A percentile compares a stretch with the other conserved stretches of the same genome.
Conservation (phyloP, 92 coral and sea anemone species). For the Porites lobata region DNA sequence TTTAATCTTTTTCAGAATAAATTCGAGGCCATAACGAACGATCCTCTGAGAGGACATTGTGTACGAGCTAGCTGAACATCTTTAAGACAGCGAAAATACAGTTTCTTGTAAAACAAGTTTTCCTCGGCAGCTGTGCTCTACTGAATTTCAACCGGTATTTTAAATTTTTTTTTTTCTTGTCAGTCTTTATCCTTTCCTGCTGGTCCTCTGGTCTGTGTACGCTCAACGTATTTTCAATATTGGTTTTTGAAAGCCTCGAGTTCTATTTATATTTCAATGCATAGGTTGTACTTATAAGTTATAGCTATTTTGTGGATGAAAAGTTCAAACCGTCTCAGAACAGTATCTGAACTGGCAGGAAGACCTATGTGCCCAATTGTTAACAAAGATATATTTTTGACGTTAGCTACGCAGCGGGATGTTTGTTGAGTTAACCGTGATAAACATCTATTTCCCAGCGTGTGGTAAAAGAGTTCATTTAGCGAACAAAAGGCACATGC, state of each 20-base stretch:
- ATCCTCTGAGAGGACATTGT: slow-evolving; percentile 5
- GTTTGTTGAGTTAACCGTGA: slow-evolving; percentile 64
- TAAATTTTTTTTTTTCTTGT: not conserved
- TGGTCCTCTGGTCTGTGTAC: not conserved
- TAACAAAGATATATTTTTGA: slow-evolving; percentile 42
- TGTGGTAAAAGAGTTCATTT: slow-evolving; percentile 65
- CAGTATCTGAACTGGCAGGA: not conserved
- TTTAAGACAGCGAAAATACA: not conserved
- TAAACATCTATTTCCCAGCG: slow-evolving; percentile 56
- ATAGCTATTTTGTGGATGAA: not conserved
- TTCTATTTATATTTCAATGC: not conserved
- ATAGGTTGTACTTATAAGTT: not conserved
- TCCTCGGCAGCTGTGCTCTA: not conserved
- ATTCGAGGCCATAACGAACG: slow-evolving; percentile 13
- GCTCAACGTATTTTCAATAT: not conserved
- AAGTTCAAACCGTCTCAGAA: not conserved
- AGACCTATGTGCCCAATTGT: slow-evolving; percentile 29
- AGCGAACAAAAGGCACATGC: slow-evolving; percentile 55
- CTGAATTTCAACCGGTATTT: not conserved
- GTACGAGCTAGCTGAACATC: not conserved
- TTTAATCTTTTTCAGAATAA: slow-evolving; percentile 1
- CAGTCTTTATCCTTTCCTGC: not conserved
- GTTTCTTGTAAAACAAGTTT: not conserved
- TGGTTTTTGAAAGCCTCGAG: not conserved
- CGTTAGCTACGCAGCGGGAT: slow-evolving; percentile 49